Conservation (phyloP, 2,113 vertebrate species). For the Ptilorrhoa leucosticta region DNA sequence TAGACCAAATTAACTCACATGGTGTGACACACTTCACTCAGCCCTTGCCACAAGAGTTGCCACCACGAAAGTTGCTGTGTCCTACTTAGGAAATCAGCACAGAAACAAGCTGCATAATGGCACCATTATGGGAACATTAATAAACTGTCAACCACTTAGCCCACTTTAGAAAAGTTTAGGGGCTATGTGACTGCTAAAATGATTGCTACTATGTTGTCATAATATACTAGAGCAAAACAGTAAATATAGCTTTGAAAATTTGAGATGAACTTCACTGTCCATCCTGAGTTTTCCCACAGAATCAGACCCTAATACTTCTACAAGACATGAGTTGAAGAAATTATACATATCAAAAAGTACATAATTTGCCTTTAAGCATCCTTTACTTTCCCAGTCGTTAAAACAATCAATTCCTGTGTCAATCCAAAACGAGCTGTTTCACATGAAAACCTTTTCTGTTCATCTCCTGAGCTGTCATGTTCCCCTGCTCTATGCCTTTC, state of each 20-base stretch:
- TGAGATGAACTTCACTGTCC: neutral
- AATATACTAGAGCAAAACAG: neutral
- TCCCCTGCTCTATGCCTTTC: neutral
- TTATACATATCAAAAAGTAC: neutral
- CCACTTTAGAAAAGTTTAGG: neutral
- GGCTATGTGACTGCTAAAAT: neutral
- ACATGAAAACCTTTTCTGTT: neutral
- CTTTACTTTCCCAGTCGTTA: neutral
- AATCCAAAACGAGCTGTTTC: neutral
- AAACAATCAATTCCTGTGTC: neutral
- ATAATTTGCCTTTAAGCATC: neutral
- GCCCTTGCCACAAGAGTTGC: neutral
- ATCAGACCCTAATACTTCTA: neutral
- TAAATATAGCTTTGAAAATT: neutral
- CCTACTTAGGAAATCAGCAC: neutral
- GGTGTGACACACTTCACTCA: neutral
- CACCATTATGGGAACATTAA: neutral
- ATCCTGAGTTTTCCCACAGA: neutral
- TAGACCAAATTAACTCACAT: constrained; percentile 24
- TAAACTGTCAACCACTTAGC: neutral
- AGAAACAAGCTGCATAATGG: neutral
- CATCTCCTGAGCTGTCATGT: neutral
- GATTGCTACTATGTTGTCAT: neutral
- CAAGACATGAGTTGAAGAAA: neutral
- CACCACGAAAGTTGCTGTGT: neutral